A percentile compares a stretch with the other conserved stretches of the same genome.
Evolutionary conservation across 2,888 invertebrate genomes (phyloP).

Genomic region (Alloplasta piceator): DNA sequence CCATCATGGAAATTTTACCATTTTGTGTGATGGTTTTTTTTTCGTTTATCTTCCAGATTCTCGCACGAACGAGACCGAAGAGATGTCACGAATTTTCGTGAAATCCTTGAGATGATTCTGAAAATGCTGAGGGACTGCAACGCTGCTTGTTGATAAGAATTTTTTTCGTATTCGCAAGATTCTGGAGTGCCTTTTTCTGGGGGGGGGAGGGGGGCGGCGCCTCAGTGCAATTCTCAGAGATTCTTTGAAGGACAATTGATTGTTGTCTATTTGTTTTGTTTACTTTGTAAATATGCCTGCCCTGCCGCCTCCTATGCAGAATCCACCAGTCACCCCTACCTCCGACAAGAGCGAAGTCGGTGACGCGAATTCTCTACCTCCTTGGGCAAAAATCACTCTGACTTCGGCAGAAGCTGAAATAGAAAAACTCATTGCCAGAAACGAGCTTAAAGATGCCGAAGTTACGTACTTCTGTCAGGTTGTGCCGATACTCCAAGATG

Average conservation of each 20-base stretch:
- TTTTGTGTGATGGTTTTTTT: not conserved
- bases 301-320: conserved; percentile 78
- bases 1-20: no score
- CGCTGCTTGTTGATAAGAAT: not conserved
- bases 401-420: conserved; percentile 80
- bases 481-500: conserved; percentile 82
- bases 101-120: conserved; percentile 14
- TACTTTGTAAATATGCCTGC: conserved; percentile 74
- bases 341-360: conserved; percentile 77
- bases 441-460: conserved; percentile 81
- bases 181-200: no score
- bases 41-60: conserved; percentile 14
- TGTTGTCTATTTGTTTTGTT: not conserved
- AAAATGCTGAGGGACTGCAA: conserved; percentile 15
- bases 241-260: not conserved
- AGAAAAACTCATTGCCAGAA: conserved; percentile 79
- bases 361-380: conserved; percentile 77
- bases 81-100: conserved; percentile 16
- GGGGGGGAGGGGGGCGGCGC: not conserved
- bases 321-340: conserved; percentile 74
- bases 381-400: conserved; percentile 81
- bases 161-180: not conserved
- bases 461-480: conserved; percentile 81
- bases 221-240: not conserved
- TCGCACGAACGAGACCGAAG: not conserved